A percentile compares a stretch with the other conserved stretches of the same genome.
Conservation (phyloP, 1,140 invertebrate species). For the Armadillidium nasatum region DNA sequence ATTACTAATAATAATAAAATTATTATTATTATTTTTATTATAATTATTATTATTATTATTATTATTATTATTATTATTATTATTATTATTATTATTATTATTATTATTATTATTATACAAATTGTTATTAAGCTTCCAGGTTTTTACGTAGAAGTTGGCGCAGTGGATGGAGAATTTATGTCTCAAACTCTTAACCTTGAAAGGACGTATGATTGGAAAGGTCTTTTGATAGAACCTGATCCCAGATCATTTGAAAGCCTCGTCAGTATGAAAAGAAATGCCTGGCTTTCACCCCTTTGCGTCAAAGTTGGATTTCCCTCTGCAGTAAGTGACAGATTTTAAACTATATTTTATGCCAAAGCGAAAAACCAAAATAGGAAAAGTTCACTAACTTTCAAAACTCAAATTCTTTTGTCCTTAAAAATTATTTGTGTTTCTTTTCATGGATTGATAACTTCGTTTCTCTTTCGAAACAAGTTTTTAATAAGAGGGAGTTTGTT, state of each 20-base stretch:
- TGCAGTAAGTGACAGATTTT: conserved; percentile 28
- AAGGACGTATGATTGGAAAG: conserved; percentile 43
- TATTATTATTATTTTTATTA: background rate
- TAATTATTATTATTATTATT: background rate
- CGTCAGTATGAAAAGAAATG: conserved; percentile 24
- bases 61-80: background rate
- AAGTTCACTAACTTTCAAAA: no score
- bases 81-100: background rate
- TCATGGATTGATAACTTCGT: no score
- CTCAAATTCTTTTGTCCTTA: no score
- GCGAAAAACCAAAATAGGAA: no score
- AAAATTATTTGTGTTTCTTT: no score
- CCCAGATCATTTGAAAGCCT: conserved; percentile 35
- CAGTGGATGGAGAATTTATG: conserved; percentile 43
- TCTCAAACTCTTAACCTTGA: conserved; percentile 44
- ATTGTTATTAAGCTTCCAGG: conserved; percentile 34
- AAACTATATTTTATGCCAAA: no score
- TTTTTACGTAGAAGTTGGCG: conserved; percentile 45
- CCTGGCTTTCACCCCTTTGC: conserved; percentile 27
- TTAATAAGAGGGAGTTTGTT: no score
- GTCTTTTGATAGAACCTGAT: conserved; percentile 45
- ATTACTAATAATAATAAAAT: conserved; percentile 17
- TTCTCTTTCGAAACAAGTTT: no score
- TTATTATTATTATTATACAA: no score
- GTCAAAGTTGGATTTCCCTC: background rate